Base-by-base conservation (phyloP, 2,797 vertebrate species). In the Tragelaphus oryx region DNA sequence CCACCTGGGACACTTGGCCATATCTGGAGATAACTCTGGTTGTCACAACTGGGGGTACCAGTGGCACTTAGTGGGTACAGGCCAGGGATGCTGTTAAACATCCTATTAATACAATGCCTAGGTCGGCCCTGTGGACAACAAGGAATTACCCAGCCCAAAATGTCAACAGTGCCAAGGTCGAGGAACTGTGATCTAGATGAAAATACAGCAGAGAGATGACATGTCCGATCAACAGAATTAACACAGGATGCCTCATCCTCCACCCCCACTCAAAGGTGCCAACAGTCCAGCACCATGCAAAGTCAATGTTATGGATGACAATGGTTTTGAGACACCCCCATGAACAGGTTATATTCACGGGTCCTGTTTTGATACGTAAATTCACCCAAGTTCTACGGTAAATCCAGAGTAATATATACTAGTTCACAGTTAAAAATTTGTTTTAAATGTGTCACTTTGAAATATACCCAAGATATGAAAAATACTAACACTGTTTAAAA, bases 391-490 rank as follows among this genome's bases (percentile, higher is more conserved):
- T 68, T 46, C 78, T 71, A 50, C 1, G 28, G 37, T 26, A 93
- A 86, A 79, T 84, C 20, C 4, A 41, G 33, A 87, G 50, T 44
- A 87, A 95, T 20, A 95, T 20, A 80, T 41, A 94, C 26, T 92
- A 75, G 48, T 87, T 5, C 92, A 44, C 9, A 96, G 59, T 80
- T 79, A 95, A 95, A 92, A 17, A 95, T 60, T 0, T 88, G 86
- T 84, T 96, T 96, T 90, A 89, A 96, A 83, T 16, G n/a, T 89
- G 71, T 55, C 8, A 86, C 82, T 97, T 28, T 96, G 90, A 97
- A 98, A 98, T 88, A 54, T 0, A 0, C 88, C 94, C 74, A 87
- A 79, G n/a, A 91, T 57, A 96, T 62, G 83, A 97, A 95, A 97
- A 83, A 96, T 26, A 65, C 46, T 92, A 96, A 48, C 1, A 28